A percentile compares a stretch with the other conserved stretches of the same genome.
These are phyloP conservation scores for Empis stercorea DNA, from an alignment of 2,888 invertebrate genomes.

Conservation along the genomic window DNA sequence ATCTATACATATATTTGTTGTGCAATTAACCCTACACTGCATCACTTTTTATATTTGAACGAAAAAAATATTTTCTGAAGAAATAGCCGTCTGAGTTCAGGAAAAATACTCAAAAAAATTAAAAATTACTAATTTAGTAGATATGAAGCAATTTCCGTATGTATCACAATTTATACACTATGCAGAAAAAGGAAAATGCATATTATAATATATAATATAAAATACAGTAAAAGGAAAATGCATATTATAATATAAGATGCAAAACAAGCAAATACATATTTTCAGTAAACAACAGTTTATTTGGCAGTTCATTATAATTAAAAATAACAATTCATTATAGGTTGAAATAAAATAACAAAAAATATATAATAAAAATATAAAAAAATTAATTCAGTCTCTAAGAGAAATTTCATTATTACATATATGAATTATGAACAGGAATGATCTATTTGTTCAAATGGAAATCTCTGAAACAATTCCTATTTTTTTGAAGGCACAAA, in stretches of 20 bases:
- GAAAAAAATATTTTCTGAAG: neutral
- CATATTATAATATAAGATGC: neutral
- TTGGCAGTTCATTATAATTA: neutral
- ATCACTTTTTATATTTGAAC: neutral
- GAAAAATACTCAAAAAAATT: neutral
- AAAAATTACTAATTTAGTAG: neutral
- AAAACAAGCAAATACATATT: too few relatives aligned
- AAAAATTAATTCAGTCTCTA: neutral
- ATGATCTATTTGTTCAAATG: neutral
- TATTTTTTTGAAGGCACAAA: neutral
- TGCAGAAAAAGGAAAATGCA: neutral
- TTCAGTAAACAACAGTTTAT: too few relatives aligned
- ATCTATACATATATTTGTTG: too few relatives aligned
- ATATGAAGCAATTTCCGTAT: neutral
- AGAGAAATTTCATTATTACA: neutral
- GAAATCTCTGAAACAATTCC: neutral
- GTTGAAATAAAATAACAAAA: neutral
- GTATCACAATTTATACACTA: neutral
- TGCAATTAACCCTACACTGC: neutral
- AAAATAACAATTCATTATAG: neutral
- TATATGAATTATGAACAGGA: neutral
- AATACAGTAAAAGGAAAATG: neutral
- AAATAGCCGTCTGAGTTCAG: neutral
- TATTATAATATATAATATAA: neutral
- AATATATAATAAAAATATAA: neutral